A percentile compares a stretch with the other conserved stretches of the same genome.
Conservation (phyloP, 2,113 vertebrate species). For the Dendrocopos noguchii region DNA sequence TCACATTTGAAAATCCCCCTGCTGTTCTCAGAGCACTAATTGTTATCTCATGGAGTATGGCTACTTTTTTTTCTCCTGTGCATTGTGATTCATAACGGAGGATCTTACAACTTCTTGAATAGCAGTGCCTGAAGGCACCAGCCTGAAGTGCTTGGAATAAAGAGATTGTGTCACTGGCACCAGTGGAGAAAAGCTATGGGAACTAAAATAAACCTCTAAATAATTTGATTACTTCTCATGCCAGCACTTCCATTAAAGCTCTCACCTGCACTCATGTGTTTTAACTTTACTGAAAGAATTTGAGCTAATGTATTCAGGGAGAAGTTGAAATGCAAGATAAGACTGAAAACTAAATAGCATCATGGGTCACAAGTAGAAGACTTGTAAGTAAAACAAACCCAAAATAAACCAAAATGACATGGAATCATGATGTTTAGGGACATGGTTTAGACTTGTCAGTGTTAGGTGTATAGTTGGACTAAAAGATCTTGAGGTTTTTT, state of each 20-base stretch:
- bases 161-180: slow-evolving; percentile 1
- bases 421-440: not conserved
- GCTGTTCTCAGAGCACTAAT: slow-evolving; percentile 18
- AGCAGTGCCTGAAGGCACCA: not conserved
- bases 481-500: not conserved
- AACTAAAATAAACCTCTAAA: slow-evolving; percentile 16
- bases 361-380: not conserved
- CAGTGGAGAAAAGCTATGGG: slow-evolving; percentile 8
- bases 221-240: slow-evolving; percentile 29
- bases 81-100: not conserved
- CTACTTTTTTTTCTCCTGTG: not conserved
- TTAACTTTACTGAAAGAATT: not conserved
- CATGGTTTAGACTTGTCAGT: not conserved
- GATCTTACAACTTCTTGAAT: slow-evolving; percentile 1
- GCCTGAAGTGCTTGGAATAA: slow-evolving; percentile 17
- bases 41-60: not conserved
- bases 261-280: not conserved
- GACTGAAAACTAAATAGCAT: not conserved
- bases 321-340: not conserved
- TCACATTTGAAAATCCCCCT: slow-evolving; percentile 7
- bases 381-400: not conserved
- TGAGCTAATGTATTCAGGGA: not conserved
- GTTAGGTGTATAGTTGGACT: not conserved
- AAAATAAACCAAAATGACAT: not conserved
- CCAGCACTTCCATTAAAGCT: slow-evolving; percentile 20